Percentiles rank a stretch among this genome's conserved stretches.
phyloP scores from a whole-genome alignment of 2,888 invertebrate species.

The Apeira syringaria region DNA sequence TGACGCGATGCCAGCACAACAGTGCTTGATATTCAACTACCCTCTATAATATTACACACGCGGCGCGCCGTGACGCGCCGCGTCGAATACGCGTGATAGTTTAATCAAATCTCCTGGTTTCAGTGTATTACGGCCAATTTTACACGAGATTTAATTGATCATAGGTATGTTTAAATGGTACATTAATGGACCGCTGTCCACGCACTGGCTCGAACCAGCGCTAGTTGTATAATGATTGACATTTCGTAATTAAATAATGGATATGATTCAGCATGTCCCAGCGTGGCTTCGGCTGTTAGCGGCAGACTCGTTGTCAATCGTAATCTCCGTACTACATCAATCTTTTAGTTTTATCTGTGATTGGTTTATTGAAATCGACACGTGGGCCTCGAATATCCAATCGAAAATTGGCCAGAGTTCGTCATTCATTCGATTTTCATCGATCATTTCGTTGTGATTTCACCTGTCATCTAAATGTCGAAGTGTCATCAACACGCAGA shows the following conservation, averaged over 20 bases:
- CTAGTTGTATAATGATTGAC: constrained; percentile 10
- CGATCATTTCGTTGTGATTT: too few relatives aligned
- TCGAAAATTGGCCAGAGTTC: too few relatives aligned
- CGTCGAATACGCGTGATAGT: constrained; percentile 8
- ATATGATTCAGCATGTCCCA: neutral
- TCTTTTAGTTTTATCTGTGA: neutral
- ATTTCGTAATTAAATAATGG: constrained; percentile 5
- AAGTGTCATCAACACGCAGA: too few relatives aligned
- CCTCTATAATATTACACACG: too few relatives aligned
- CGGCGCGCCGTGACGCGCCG: too few relatives aligned
- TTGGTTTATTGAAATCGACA: neutral
- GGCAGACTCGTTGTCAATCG: neutral
- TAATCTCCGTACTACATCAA: neutral
- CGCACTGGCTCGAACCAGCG: neutral
- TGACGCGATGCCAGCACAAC: too few relatives aligned
- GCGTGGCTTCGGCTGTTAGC: too few relatives aligned
- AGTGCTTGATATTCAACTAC: neutral
- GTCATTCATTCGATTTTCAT: too few relatives aligned
- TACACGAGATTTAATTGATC: constrained; percentile 24
- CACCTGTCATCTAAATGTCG: too few relatives aligned
- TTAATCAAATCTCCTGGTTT: constrained; percentile 18
- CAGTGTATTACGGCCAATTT: constrained; percentile 19
- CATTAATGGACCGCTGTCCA: constrained; percentile 16
- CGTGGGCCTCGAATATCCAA: too few relatives aligned
- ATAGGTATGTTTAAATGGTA: constrained; percentile 11